Base-by-base conservation (phyloP, 1,140 invertebrate genomes). In the Eupeodes corollae region DNA sequence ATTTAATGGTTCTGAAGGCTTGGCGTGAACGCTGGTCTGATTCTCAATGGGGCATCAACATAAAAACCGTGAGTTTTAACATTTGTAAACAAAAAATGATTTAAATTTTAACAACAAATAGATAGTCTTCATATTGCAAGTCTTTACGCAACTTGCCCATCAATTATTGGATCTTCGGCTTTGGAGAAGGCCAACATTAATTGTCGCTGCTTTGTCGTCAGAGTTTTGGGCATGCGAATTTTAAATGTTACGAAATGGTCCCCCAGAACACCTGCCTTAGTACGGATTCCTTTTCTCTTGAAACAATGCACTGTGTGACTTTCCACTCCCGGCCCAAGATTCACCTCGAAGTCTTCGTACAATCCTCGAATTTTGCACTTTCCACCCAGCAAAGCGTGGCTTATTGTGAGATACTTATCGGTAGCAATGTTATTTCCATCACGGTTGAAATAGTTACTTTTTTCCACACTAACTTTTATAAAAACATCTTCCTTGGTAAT, bases 21-120 rank as follows among this genome's bases (percentile, higher is more conserved):
- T 97, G 91, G 91, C 75, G 89, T 57, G 91, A 95, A 73, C 74
- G 91, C 45, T 96, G 91, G 91, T 85, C 84, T 11, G 91, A 95
- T 72, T 77, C 93, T 21, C 86, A 93, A 69, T 97, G 91, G 91
- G 91, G 91, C 26, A 92, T 94, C 49, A 88, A 93, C 63, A 89
- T 95, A 30, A 94, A 95, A 75, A 86, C 85, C 18, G 86, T 79
- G 62, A 71, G 63, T 15, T 15, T 11, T 30, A 35, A 41, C n/a
- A 15, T n/a, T 2, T 37, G 8, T 30, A 32, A 41, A 10, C 6
- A 41, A 41, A 8, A 41, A 41, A 37, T 40, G 46, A 33, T 48
- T 33, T 21, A 15, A 19, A 21, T 5, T 2, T 30, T 30, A 42
- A 26, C 15, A 37, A 10, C n/a, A 34, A 9, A 34, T 9, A 10